These are phyloP conservation scores for Artemia sp. DNA, from an alignment of 2,888 invertebrate species.

Conservation along the genomic window DNA sequence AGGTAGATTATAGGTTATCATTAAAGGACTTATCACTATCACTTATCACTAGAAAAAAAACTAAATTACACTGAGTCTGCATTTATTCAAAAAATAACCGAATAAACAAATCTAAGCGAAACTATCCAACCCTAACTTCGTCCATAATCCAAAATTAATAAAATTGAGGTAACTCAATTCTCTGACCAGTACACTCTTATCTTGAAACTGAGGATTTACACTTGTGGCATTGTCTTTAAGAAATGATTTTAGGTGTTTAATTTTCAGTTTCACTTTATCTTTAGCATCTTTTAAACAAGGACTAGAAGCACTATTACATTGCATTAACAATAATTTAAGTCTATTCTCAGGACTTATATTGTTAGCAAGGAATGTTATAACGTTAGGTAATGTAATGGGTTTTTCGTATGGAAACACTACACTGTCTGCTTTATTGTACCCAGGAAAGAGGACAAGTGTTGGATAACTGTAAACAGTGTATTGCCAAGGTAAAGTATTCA, in stretches of 20 bases:
- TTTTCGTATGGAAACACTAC: background rate
- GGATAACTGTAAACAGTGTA: constrained; percentile 8
- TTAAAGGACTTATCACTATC: no score
- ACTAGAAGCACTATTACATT: constrained; percentile 1
- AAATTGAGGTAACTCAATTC: constrained; percentile 11
- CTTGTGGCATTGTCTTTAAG: no score
- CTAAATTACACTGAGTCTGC: no score
- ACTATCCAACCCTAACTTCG: background rate
- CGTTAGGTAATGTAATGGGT: background rate
- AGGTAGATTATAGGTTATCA: no score
- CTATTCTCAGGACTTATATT: constrained; percentile 10
- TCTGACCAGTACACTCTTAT: background rate
- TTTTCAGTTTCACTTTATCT: background rate
- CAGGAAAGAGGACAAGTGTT: background rate
- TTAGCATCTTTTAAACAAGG: constrained; percentile 6
- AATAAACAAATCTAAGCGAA: no score
- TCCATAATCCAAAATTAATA: constrained; percentile 10
- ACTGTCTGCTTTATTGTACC: background rate
- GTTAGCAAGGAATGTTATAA: constrained; percentile 13
- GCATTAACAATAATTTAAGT: background rate
- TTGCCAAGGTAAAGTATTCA: background rate
- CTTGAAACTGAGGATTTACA: no score
- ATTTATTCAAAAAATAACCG: no score
- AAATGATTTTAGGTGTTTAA: background rate
- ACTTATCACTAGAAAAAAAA: no score